Evolutionary conservation across 2,797 vertebrate genomes (phyloP), one percentile per base, ranked within the genome.

Genomic region (Dendrocincla fuliginosa): DNA sequence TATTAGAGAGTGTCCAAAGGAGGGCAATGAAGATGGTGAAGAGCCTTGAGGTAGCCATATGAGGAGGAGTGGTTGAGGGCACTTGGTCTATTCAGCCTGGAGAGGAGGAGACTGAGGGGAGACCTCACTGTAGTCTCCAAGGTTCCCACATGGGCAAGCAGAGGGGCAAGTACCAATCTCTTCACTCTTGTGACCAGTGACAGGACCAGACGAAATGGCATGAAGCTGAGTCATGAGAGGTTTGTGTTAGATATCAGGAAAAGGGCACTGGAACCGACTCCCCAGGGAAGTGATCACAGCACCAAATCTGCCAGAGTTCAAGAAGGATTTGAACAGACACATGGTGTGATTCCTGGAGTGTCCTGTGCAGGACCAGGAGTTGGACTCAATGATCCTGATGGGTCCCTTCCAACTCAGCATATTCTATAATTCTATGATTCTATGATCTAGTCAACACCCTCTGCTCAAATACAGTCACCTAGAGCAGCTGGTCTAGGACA

Each of bases 31-130:
- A 35, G 35, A 32, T 49, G 16, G 11, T 49, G 22, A 63, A 55
- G 25, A 8, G 14, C 17, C 49, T 49, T 12, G 49, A 35, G 42
- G 2, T 63, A 49, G 17, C 18, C 0, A 0, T 35, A 3, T 16
- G 42, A 32, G 20, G 42, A 32, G 20, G 32, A 63, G 14, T 1
- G 2, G 14, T 32, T 70, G 65, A 56, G 57, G 32, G 23, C 17
- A 6, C 12, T 55, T 37, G 27, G 10, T 27, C 32, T 70, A 22
- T 56, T 63, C 14, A 70, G 17, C 12, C 35, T 27, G 32, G 33
- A 67, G 11, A 61, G 32, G 15, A 15, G 22, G 49, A 78, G 33
- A 78, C 33, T 63, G 74, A 41, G 14, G 3, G 30, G 6, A 35
- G 8, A 42, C 4, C 25, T 50, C 49, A 50, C 25, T 50, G 49